A percentile compares a stretch with the other conserved stretches of the same genome.
Conservation (phyloP, 2,888 invertebrate genomes). For the Plutella xylostella region DNA sequence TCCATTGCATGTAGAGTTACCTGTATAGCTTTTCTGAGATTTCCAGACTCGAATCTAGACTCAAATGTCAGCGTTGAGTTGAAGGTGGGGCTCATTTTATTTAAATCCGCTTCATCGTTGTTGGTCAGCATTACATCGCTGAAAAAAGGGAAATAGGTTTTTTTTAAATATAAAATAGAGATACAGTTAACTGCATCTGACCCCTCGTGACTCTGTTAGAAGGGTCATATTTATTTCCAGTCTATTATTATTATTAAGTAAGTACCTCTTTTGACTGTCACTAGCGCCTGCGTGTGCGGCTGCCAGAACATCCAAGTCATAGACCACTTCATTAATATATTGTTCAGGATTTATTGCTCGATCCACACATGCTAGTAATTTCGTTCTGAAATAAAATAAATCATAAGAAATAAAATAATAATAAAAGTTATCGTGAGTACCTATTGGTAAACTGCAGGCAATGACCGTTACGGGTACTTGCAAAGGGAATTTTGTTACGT, state of each 20-base stretch:
- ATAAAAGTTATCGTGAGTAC: no score
- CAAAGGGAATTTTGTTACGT: neutral
- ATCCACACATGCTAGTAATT: conserved; percentile 75
- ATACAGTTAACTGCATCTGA: neutral
- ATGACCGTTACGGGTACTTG: neutral
- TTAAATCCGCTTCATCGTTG: conserved; percentile 61
- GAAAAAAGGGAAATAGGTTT: neutral
- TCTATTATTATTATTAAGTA: no score
- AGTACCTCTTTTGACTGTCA: neutral
- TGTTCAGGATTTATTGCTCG: conserved; percentile 72
- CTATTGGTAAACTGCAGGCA: no score
- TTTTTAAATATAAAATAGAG: neutral
- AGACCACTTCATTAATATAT: conserved; percentile 74
- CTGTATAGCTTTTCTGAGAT: conserved; percentile 84
- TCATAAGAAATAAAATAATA: neutral
- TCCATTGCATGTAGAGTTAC: no score
- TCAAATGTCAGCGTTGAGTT: conserved; percentile 75
- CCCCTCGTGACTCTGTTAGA: neutral
- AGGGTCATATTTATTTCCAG: no score
- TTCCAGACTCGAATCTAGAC: conserved; percentile 89
- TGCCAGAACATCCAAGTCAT: conserved; percentile 72
- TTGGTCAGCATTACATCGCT: conserved; percentile 48
- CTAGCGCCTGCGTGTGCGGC: neutral
- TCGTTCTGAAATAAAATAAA: conserved; percentile 45
- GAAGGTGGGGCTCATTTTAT: conserved; percentile 37